Evolutionary conservation across 2,113 vertebrate genomes (phyloP).

Genomic region (Lepisosteus oculatus): DNA sequence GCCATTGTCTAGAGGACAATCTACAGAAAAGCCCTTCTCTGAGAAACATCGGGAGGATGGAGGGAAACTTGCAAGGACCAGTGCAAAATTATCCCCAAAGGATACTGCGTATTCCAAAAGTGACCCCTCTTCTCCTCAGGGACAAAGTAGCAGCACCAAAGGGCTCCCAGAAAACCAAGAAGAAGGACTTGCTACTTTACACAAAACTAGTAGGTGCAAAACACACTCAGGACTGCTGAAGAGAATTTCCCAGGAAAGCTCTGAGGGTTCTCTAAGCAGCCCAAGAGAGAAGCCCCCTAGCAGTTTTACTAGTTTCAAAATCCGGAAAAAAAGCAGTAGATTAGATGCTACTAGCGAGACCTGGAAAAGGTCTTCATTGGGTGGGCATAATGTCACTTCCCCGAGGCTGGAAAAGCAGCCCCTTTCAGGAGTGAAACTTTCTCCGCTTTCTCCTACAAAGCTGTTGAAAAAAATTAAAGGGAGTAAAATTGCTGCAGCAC

Average conservation of each 20-base stretch:
- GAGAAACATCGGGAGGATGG: background rate
- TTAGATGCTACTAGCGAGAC: background rate
- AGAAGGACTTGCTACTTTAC: constrained; percentile 15
- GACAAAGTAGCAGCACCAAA: background rate
- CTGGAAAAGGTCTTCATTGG: background rate
- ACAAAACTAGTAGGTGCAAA: constrained; percentile 21
- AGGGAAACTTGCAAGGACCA: constrained; percentile 5
- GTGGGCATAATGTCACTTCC: background rate
- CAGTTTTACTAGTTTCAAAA: constrained; percentile 42
- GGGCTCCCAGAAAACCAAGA: background rate
- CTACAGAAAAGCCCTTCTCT: background rate
- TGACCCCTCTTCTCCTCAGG: background rate
- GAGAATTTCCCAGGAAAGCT: background rate
- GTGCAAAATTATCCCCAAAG: background rate
- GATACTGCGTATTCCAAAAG: constrained; percentile 7
- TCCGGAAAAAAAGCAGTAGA: constrained; percentile 43
- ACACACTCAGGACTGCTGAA: constrained; percentile 8
- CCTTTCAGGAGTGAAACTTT: background rate
- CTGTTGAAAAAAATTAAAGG: background rate
- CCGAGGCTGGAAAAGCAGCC: background rate
- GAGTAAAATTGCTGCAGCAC: background rate
- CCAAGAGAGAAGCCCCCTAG: background rate
- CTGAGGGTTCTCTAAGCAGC: background rate
- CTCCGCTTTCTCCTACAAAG: background rate
- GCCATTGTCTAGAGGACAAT: background rate